phyloP scores from a whole-genome alignment of 1,140 invertebrate genomes.

The Mamestra configurata region DNA sequence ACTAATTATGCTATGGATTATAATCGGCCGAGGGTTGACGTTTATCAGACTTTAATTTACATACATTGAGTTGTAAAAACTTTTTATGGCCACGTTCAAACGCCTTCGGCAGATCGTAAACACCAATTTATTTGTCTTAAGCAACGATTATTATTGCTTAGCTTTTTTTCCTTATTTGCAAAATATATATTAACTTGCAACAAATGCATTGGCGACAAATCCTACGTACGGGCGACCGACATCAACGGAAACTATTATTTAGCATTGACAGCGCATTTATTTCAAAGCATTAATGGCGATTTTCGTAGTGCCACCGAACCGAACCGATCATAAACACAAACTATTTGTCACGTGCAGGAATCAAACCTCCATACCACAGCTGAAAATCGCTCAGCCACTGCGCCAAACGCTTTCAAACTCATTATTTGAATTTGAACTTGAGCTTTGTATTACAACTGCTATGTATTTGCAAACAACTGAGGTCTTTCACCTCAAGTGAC shows the following conservation, averaged over 20 bases:
- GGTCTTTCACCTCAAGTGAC: not conserved
- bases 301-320: too few relatives aligned
- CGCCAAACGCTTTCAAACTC: not conserved
- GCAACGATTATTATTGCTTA: slow-evolving; percentile 7
- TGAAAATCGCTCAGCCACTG: not conserved
- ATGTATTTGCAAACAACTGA: not conserved
- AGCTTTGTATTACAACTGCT: not conserved
- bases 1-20: not conserved
- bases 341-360: not conserved
- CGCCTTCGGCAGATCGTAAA: slow-evolving; percentile 22
- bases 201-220: too few relatives aligned
- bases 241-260: too few relatives aligned
- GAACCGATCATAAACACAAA: too few relatives aligned
- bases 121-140: slow-evolving; percentile 26
- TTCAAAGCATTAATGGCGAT: too few relatives aligned
- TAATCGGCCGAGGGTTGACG: not conserved
- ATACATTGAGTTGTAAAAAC: slow-evolving; percentile 19
- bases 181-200: too few relatives aligned
- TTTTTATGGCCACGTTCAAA: slow-evolving; percentile 16
- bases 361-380: not conserved
- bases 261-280: too few relatives aligned
- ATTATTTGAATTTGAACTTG: slow-evolving; percentile 9
- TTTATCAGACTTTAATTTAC: slow-evolving; percentile 35
- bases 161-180: not conserved
- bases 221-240: too few relatives aligned